Percentiles rank a stretch among this genome's conserved stretches.
Conservation (phyloP, 2,113 vertebrate genomes). For the Haemorhous mexicanus region DNA sequence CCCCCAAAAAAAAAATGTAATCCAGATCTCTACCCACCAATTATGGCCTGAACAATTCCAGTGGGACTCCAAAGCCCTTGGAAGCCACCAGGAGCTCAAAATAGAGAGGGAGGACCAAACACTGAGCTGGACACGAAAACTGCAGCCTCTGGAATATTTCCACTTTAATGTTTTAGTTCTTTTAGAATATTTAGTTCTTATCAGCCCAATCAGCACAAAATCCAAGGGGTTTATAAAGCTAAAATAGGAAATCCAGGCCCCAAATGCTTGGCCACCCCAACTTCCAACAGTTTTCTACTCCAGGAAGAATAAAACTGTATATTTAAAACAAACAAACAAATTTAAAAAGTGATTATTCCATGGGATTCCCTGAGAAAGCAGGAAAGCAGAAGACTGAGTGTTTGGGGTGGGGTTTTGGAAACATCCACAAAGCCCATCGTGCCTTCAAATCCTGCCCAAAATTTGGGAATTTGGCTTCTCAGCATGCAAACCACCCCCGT, state of each 20-base stretch:
- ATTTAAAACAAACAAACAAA: not conserved
- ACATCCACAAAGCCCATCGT: not conserved
- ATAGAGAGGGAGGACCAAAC: not conserved
- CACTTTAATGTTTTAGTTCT: not conserved
- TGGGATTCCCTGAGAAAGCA: not conserved
- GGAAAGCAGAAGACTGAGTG: not conserved
- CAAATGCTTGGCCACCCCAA: not conserved
- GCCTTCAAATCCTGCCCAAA: fast-evolving
- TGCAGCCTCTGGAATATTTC: not conserved
- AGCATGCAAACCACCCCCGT: not conserved
- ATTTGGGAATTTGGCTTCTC: not conserved
- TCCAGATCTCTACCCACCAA: not conserved
- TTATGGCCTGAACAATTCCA: not conserved
- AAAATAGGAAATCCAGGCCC: not conserved
- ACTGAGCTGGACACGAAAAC: not conserved
- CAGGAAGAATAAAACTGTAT: not conserved
- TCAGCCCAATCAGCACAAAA: not conserved
- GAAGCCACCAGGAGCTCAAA: not conserved
- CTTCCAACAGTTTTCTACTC: not conserved
- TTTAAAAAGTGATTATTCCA: too few relatives aligned
- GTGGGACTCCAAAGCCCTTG: not conserved
- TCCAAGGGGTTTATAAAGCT: not conserved
- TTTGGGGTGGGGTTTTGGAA: not conserved
- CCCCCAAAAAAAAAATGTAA: not conserved
- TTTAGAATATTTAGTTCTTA: not conserved